Conservation (phyloP, 2,888 invertebrate species). For the Rhagium mordax region DNA sequence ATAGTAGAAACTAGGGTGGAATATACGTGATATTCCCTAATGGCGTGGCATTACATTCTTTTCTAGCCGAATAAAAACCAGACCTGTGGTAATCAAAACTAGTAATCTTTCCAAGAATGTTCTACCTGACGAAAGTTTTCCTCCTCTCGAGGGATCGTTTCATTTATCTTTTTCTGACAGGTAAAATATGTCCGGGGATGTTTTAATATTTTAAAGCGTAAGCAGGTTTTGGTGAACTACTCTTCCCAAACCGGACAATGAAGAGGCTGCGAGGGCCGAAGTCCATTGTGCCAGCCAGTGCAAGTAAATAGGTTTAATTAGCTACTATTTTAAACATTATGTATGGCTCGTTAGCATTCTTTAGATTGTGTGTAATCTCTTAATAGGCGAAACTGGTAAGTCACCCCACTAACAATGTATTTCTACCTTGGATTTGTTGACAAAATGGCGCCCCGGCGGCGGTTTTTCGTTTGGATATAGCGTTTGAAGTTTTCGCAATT, state of each 20-base stretch:
- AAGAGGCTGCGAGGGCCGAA: neutral
- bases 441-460: too few relatives aligned
- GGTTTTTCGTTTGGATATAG: too few relatives aligned
- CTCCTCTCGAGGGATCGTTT: constrained; percentile 23
- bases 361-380: too few relatives aligned
- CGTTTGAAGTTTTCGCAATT: too few relatives aligned
- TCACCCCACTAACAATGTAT: too few relatives aligned
- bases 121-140: constrained; percentile 38
- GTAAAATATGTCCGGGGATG: constrained; percentile 20
- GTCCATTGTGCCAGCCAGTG: neutral
- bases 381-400: too few relatives aligned
- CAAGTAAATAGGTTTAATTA: too few relatives aligned
- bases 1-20: neutral
- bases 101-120: constrained; percentile 46
- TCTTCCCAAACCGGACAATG: neutral
- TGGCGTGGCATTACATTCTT: neutral
- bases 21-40: constrained; percentile 19
- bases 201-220: constrained; percentile 34
- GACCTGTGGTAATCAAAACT: constrained; percentile 44
- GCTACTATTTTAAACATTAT: too few relatives aligned
- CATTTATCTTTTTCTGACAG: constrained; percentile 17
- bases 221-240: constrained; percentile 17
- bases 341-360: too few relatives aligned
- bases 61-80: constrained; percentile 11
- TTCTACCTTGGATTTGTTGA: too few relatives aligned